Conservation (phyloP, 1,140 invertebrate species). For the Leptopilina boulardi region DNA sequence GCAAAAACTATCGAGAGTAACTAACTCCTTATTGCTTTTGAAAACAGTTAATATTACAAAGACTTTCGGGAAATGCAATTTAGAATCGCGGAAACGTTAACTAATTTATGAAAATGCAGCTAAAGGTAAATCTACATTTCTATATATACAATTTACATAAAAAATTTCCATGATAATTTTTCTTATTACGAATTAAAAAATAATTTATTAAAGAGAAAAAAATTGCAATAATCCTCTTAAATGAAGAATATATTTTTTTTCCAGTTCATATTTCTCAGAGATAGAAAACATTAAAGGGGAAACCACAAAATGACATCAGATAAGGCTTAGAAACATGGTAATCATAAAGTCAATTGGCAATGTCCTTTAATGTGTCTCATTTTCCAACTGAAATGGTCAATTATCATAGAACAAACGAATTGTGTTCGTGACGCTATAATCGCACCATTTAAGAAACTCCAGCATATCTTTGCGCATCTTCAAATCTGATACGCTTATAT, state of each 20-base stretch:
- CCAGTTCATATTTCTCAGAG: neutral
- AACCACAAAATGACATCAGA: neutral
- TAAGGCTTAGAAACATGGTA: neutral
- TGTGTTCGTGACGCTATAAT: constrained; percentile 23
- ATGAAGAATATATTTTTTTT: too few species aligned
- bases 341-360: constrained; percentile 5
- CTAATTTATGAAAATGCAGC: neutral
- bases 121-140: neutral
- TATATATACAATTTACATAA: too few species aligned
- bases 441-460: neutral
- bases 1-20: neutral
- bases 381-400: neutral
- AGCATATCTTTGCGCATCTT: constrained; percentile 3
- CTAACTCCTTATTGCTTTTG: neutral
- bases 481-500: neutral
- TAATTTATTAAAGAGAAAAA: too few species aligned
- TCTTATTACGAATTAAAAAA: too few species aligned
- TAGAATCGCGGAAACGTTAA: neutral
- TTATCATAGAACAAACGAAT: constrained; percentile 14
- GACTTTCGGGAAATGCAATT: neutral
- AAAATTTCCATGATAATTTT: too few species aligned
- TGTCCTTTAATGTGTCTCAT: constrained; percentile 2
- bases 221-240: too few species aligned
- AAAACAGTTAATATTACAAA: neutral
- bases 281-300: neutral